Percentiles rank a stretch among this genome's conserved stretches.
These are phyloP conservation scores for Enoplosus armatus DNA, from an alignment of 2,797 vertebrate genomes.

Conservation along the genomic window DNA sequence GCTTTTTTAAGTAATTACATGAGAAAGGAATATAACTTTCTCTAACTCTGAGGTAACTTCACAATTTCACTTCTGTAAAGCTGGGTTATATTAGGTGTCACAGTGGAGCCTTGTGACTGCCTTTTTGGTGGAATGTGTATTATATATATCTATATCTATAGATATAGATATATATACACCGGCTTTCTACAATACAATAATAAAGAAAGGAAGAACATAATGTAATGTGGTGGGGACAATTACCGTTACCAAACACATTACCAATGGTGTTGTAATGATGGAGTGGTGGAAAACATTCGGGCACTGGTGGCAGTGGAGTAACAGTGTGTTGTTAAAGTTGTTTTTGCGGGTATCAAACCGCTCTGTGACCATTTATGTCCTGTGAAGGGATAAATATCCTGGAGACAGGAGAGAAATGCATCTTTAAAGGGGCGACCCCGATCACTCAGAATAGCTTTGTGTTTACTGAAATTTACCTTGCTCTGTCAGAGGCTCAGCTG, in stretches of 20 bases:
- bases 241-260: neutral
- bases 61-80: slow-evolving; percentile 19
- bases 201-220: neutral
- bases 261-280: neutral
- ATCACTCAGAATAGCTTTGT: neutral
- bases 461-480: neutral
- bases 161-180: too few relatives aligned
- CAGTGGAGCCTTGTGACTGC: too few relatives aligned
- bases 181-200: neutral
- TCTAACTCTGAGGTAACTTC: neutral
- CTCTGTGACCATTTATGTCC: neutral
- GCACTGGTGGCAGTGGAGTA: neutral
- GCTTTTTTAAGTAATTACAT: neutral
- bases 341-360: slow-evolving; percentile 6
- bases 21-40: neutral
- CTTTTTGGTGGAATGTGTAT: neutral
- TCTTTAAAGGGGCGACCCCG: neutral
- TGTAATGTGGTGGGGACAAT: neutral
- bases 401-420: neutral
- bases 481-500: slow-evolving; percentile 1
- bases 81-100: neutral
- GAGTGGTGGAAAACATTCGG: slow-evolving; percentile 9
- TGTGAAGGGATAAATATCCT: neutral
- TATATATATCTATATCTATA: too few relatives aligned
- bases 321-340: neutral